These are phyloP conservation scores for Triplophysa tibetana DNA, from an alignment of 2,113 vertebrate genomes.

Conservation along the genomic window DNA sequence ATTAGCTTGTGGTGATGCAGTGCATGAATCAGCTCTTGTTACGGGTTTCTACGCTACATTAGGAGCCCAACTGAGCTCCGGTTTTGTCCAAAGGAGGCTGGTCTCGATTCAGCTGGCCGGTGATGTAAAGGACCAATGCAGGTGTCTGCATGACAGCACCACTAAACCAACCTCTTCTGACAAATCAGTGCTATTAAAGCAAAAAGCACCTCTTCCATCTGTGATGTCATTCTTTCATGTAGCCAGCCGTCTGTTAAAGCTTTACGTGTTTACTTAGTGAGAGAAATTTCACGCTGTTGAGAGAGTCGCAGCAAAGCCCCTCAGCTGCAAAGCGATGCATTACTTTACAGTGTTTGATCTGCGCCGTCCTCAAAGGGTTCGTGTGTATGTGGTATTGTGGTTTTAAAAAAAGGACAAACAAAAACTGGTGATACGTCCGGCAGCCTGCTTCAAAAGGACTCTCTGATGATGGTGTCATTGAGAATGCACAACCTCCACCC, in stretches of 20 bases:
- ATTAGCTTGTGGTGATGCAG: conserved; percentile 8
- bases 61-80: conserved; percentile 12
- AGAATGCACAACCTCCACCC: background rate
- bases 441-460: conserved; percentile 33
- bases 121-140: conserved; percentile 18
- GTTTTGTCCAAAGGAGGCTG: conserved; percentile 7
- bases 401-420: conserved; percentile 38
- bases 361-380: conserved; percentile 40
- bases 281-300: conserved; percentile 27
- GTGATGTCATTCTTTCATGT: conserved; percentile 47
- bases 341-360: conserved; percentile 50
- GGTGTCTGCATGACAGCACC: conserved; percentile 33
- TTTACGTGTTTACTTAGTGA: conserved; percentile 41
- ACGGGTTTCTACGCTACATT: conserved; percentile 29
- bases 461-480: conserved; percentile 38
- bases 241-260: conserved; percentile 24
- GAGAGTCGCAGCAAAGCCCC: conserved; percentile 7
- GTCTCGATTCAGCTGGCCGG: conserved; percentile 16
- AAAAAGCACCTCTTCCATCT: conserved; percentile 12
- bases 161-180: conserved; percentile 38
- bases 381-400: conserved; percentile 46
- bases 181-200: conserved; percentile 46
- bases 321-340: conserved; percentile 31
- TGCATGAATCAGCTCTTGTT: conserved; percentile 40
- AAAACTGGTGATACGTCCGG: conserved; percentile 27